Percentiles rank a stretch among this genome's conserved stretches.
phyloP scores from a whole-genome alignment of 1,140 invertebrate genomes.

The Neodiprion virginianus region DNA sequence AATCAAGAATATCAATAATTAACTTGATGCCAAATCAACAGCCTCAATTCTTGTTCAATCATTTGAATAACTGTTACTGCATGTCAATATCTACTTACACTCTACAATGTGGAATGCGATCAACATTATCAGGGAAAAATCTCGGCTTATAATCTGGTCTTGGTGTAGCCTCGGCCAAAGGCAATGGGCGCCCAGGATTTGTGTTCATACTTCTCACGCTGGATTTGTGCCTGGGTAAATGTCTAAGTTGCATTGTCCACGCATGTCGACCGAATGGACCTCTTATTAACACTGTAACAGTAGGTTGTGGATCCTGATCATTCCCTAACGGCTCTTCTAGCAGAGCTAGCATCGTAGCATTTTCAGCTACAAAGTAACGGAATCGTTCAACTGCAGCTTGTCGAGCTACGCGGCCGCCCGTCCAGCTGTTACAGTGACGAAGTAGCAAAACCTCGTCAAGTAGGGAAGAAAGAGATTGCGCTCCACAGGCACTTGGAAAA shows the following conservation, averaged over 20 bases:
- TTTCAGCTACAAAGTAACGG: conserved; percentile 91
- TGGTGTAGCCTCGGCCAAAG: conserved; percentile 73
- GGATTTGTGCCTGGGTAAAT: conserved; percentile 81
- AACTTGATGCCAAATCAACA: not conserved
- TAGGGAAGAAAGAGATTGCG: conserved; percentile 83
- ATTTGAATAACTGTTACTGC: conserved; percentile 19
- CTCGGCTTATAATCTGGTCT: conserved; percentile 71
- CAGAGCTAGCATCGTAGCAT: conserved; percentile 86
- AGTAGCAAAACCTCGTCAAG: conserved; percentile 88
- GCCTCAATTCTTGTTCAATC: conserved; percentile 7
- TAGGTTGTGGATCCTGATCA: conserved; percentile 78
- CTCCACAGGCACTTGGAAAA: conserved; percentile 84
- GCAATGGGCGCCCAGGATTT: conserved; percentile 80
- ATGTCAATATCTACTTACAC: conserved; percentile 66
- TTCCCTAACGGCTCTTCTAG: conserved; percentile 90
- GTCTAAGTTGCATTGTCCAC: conserved; percentile 90
- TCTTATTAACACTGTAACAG: conserved; percentile 81
- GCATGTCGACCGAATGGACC: conserved; percentile 92
- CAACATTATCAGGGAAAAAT: conserved; percentile 85
- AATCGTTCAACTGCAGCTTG: conserved; percentile 71
- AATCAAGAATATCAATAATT: conserved; percentile 17
- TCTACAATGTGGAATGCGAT: conserved; percentile 80
- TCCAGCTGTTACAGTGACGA: conserved; percentile 76
- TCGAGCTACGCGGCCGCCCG: conserved; percentile 60
- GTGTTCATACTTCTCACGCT: conserved; percentile 72